Conservation (phyloP, 1,140 invertebrate genomes). For the Zaprionus gabonicus region DNA sequence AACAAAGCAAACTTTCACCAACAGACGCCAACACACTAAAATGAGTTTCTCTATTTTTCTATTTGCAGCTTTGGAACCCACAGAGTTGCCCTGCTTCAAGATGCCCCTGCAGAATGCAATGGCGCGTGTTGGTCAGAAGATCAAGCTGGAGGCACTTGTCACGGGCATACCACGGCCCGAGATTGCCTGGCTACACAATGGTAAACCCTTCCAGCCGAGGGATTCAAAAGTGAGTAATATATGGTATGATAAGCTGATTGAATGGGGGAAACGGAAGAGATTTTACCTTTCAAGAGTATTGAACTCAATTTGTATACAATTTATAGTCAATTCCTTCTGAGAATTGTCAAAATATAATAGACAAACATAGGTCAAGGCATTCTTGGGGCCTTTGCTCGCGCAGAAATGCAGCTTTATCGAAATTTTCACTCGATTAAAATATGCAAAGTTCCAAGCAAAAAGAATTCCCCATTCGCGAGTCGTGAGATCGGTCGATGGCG, state of each 20-base stretch:
- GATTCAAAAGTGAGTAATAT: slow-evolving; percentile 75
- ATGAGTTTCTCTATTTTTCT: background rate
- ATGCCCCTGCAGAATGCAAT: slow-evolving; percentile 87
- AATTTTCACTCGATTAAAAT: background rate
- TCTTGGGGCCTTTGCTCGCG: slow-evolving; percentile 1
- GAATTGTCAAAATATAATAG: slow-evolving; percentile 4
- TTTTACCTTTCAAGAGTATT: background rate
- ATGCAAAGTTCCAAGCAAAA: background rate
- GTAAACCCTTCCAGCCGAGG: slow-evolving; percentile 85
- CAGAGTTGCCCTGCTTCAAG: slow-evolving; percentile 88
- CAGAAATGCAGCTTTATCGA: background rate
- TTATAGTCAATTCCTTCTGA: background rate
- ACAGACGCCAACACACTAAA: background rate
- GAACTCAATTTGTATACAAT: background rate
- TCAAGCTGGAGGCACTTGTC: slow-evolving; percentile 90
- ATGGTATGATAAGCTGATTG: background rate
- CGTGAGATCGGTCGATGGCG: slow-evolving; percentile 35
- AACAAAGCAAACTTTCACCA: background rate
- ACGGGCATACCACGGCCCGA: slow-evolving; percentile 90
- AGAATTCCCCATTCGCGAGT: slow-evolving; percentile 34
- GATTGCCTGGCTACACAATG: slow-evolving; percentile 89
- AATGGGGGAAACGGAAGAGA: background rate
- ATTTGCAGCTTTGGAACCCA: slow-evolving; percentile 86
- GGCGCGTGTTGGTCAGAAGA: slow-evolving; percentile 88
- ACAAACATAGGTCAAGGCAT: slow-evolving; percentile 1